phyloP scores from a whole-genome alignment of 2,888 invertebrate species.

The Arge pagana region DNA sequence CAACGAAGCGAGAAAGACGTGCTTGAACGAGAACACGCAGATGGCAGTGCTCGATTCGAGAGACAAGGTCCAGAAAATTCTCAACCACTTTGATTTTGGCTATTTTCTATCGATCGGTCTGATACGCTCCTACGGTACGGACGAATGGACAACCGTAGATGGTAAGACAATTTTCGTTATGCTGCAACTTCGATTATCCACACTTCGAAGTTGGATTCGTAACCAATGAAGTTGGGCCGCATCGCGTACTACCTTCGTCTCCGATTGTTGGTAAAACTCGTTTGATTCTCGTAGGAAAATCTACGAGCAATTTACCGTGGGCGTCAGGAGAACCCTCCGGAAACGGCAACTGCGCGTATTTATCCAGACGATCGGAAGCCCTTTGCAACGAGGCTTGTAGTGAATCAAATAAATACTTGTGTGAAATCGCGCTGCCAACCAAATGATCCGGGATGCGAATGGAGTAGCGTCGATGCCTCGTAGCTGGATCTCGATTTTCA shows the following conservation, averaged over 20 bases:
- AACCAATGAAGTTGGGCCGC: background rate
- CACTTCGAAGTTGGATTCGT: background rate
- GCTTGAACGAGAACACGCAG: background rate
- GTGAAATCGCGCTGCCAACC: too few relatives aligned
- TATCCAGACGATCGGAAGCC: too few relatives aligned
- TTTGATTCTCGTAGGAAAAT: background rate
- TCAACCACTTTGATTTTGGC: background rate
- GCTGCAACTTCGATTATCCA: too few relatives aligned
- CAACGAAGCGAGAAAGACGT: conserved; percentile 3
- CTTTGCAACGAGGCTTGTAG: too few relatives aligned
- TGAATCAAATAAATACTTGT: too few relatives aligned
- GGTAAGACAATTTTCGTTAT: too few relatives aligned
- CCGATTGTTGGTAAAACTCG: too few relatives aligned
- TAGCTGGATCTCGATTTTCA: too few relatives aligned
- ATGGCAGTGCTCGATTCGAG: conserved; percentile 4
- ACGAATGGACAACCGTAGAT: conserved; percentile 10
- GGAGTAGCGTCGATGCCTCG: too few relatives aligned
- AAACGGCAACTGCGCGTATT: background rate
- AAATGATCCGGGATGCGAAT: too few relatives aligned
- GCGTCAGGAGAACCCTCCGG: background rate
- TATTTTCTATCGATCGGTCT: background rate
- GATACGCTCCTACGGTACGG: background rate
- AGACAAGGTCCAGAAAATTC: background rate
- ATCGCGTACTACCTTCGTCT: too few relatives aligned
- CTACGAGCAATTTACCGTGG: background rate